These are phyloP conservation scores for Bombylius major DNA, from an alignment of 2,888 invertebrate species.

Conservation along the genomic window DNA sequence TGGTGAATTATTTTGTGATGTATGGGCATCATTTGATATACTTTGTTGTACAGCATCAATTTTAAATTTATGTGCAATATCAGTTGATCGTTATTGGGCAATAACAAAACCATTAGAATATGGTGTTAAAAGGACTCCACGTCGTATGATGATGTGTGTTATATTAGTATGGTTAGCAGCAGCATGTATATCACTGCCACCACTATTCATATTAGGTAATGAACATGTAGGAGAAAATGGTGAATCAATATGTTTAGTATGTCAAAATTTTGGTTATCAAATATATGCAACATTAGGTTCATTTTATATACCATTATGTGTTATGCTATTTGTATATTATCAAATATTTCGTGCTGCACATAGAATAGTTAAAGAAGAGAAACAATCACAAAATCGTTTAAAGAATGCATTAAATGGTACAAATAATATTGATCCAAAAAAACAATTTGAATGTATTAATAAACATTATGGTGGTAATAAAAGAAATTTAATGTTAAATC, in stretches of 20 bases:
- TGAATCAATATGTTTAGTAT: constrained; percentile 68
- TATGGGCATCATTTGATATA: constrained; percentile 96
- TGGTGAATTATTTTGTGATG: constrained; percentile 79
- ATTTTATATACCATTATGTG: constrained; percentile 90
- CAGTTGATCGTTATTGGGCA: constrained; percentile 88
- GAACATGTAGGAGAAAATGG: constrained; percentile 51
- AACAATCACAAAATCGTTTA: constrained; percentile 71
- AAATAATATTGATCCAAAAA: constrained; percentile 20
- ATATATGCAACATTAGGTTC: constrained; percentile 91
- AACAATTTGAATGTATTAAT: not conserved
- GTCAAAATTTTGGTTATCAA: constrained; percentile 91
- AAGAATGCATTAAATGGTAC: constrained; percentile 67
- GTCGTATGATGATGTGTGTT: constrained; percentile 81
- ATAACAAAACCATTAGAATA: constrained; percentile 90
- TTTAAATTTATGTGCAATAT: constrained; percentile 93
- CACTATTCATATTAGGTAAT: constrained; percentile 78
- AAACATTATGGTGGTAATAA: constrained; percentile 9
- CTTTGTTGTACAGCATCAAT: constrained; percentile 98
- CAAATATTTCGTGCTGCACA: constrained; percentile 91
- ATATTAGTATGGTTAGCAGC: constrained; percentile 87
- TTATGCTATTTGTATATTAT: constrained; percentile 95
- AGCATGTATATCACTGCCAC: constrained; percentile 86
- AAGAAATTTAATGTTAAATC: constrained; percentile 38
- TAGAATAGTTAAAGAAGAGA: constrained; percentile 84
- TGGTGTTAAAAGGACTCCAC: constrained; percentile 86